Conservation (phyloP, 2,113 vertebrate species). For the Heterochromis multidens region DNA sequence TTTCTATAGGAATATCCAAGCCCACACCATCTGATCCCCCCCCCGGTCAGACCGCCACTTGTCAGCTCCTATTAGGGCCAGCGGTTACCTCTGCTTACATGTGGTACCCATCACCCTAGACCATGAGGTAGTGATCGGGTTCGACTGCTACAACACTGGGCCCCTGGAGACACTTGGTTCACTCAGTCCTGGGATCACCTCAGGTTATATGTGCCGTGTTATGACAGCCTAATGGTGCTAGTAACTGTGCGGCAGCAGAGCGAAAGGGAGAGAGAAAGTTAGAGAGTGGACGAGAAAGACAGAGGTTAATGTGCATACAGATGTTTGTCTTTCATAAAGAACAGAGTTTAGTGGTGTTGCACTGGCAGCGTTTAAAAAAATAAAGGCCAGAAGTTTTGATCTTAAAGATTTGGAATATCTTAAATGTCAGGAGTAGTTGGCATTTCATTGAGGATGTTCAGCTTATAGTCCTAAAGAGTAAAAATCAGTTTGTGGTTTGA, state of each 20-base stretch:
- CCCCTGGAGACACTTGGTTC: slow-evolving; percentile 21
- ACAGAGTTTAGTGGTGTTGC: neutral
- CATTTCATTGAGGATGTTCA: neutral
- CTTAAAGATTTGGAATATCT: neutral
- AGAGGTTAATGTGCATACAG: neutral
- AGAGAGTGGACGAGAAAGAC: neutral
- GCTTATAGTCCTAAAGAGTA: neutral
- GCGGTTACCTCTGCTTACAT: slow-evolving; percentile 49
- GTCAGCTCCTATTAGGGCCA: slow-evolving; percentile 52
- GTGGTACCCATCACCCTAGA: slow-evolving; percentile 57
- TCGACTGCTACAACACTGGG: slow-evolving; percentile 6
- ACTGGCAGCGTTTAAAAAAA: neutral
- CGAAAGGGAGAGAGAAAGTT: neutral
- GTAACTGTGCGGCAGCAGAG: slow-evolving; percentile 34
- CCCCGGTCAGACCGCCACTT: slow-evolving; percentile 41
- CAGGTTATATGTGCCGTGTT: slow-evolving; percentile 53
- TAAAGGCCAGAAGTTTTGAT: neutral
- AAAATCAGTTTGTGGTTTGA: neutral
- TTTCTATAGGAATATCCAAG: slow-evolving; percentile 16
- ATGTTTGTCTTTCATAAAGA: neutral
- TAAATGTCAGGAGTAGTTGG: neutral
- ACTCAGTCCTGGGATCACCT: slow-evolving; percentile 44
- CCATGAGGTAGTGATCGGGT: slow-evolving; percentile 28
- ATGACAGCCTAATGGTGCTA: slow-evolving; percentile 61
- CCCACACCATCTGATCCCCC: slow-evolving; percentile 39